Conservation (phyloP, 2,113 vertebrate genomes). For the Microtus pennsylvanicus region DNA sequence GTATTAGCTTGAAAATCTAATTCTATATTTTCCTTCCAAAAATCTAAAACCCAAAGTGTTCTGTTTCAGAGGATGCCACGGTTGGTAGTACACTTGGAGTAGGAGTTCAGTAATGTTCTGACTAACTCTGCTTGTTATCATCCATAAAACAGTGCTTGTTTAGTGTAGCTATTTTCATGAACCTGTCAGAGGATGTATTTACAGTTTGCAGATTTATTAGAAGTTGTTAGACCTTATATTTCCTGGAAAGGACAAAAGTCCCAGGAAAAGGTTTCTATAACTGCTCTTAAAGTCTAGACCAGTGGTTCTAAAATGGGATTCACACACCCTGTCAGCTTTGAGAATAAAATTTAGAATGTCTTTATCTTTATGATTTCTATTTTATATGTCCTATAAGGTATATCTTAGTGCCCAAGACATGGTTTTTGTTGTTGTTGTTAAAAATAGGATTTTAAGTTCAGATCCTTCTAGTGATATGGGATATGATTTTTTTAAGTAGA, state of each 20-base stretch:
- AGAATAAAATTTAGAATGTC: not conserved
- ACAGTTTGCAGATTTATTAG: not conserved
- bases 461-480: not conserved
- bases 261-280: not conserved
- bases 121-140: not conserved
- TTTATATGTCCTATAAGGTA: not conserved
- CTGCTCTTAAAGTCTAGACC: not conserved
- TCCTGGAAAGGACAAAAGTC: not conserved
- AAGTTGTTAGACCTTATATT: constrained; percentile 11
- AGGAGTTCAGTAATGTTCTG: not conserved
- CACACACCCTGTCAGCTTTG: not conserved
- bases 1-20: not conserved
- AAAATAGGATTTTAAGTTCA: constrained; percentile 19
- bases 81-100: not conserved
- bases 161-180: not conserved
- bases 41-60: not conserved
- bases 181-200: constrained; percentile 15
- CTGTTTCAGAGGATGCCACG: not conserved
- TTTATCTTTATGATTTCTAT: not conserved
- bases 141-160: constrained; percentile 27
- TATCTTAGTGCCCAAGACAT: not conserved
- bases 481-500: not conserved
- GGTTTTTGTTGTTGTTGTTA: not conserved
- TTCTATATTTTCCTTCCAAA: constrained; percentile 18
- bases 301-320: not conserved